Evolutionary conservation across 2,888 invertebrate genomes (phyloP), one percentile per base, ranked within the genome.

Genomic region (Rhyacophila evoluta): DNA sequence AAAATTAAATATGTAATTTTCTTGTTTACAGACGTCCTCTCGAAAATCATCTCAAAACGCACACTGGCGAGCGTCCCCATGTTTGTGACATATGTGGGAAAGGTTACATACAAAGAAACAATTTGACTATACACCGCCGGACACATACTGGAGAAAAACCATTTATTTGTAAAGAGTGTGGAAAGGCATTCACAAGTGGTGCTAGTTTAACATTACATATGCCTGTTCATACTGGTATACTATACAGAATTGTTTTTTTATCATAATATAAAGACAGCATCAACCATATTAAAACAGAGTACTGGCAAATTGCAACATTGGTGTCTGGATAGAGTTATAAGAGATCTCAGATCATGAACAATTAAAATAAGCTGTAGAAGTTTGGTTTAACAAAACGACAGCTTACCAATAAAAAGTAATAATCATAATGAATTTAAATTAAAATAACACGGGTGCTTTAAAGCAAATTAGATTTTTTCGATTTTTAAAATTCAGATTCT

Each of bases 141-240:
- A 74, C 39, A 11, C 82, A 82, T 33, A 82, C 81, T 5, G 82
- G 82, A 10, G 82, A 82, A 39, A 81, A 79, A n/a, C 81, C 81
- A 2, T 82, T 76, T 33, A 76, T 78, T 8, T 82, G 82, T 38
- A 71, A 79, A 33, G 77, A 81, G 19, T 82, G 82, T 27, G 81
- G 81, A 10, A 82, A 82, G 36, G 81, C 75, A 10, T 82, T 82
- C 33, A 82, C 82, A 36, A 82, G 81, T 72, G 78, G 82, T 15
- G 82, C 81, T n/a, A 79, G 81, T 76, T 78, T 82, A 27, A 69
- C 81, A 0, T 67, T 82, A 0, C 82, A 82, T 25, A 79, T 81
- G 82, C 82, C 82, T 4, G 78, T 82, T 10, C 82, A 82, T 69
- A 82, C 82, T 27, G 80, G 81, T 80, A 77, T n/a, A 6, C n/a